phyloP scores from a whole-genome alignment of 1,140 invertebrate species.

The Frieseomelitta varia region DNA sequence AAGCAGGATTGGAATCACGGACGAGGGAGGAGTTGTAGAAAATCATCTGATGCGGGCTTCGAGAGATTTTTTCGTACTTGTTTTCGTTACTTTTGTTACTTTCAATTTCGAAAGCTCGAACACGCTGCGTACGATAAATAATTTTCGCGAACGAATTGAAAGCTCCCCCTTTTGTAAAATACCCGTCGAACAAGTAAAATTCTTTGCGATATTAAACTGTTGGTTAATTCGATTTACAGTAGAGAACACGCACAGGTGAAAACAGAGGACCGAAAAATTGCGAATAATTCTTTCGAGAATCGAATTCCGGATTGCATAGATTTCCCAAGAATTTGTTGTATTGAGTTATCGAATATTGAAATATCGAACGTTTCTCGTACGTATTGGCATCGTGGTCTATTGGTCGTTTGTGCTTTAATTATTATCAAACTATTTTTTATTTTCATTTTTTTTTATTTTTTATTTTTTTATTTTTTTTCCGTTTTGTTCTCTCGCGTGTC shows the following conservation, averaged over 20 bases:
- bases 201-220: background rate
- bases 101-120: too few relatives aligned
- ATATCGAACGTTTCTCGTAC: background rate
- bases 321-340: constrained; percentile 5
- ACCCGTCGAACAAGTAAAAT: background rate
- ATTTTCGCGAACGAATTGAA: too few relatives aligned
- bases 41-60: background rate
- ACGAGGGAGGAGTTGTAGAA: background rate
- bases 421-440: background rate
- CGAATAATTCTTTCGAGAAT: background rate
- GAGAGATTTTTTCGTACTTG: background rate
- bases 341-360: background rate
- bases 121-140: too few relatives aligned
- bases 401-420: background rate
- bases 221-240: background rate
- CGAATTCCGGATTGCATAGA: background rate
- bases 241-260: background rate
- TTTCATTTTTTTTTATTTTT: too few relatives aligned
- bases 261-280: background rate
- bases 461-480: too few relatives aligned
- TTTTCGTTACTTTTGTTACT: too few relatives aligned
- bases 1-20: background rate
- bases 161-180: background rate
- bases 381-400: background rate
- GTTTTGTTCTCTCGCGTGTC: background rate